A percentile compares a stretch with the other conserved stretches of the same genome.
Evolutionary conservation across 1,140 invertebrate species (phyloP).

Genomic region (Camponotus floridanus): DNA sequence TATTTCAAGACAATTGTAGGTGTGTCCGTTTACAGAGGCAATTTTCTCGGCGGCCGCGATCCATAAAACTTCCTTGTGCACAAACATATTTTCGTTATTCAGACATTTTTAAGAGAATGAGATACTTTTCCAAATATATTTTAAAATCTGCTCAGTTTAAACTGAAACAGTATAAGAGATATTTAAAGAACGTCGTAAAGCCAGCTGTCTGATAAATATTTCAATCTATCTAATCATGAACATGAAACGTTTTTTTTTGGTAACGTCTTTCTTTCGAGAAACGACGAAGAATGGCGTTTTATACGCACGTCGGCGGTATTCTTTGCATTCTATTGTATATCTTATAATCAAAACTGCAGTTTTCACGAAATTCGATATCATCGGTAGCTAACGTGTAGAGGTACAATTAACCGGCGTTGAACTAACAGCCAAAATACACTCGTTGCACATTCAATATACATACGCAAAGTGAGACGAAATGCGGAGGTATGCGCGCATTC

Average conservation of each 20-base stretch:
- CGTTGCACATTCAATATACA: not conserved
- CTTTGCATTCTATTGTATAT: not conserved
- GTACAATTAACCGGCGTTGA: conserved; percentile 22
- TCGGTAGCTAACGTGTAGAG: conserved; percentile 18
- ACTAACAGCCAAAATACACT: conserved; percentile 22
- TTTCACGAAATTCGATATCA: conserved; percentile 14
- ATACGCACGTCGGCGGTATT: conserved; percentile 1
- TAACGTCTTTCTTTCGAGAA: not conserved
- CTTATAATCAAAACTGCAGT: conserved; percentile 44
- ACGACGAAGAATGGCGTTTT: not conserved
- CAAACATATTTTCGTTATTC: not conserved
- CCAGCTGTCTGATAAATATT: not conserved
- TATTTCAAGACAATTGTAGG: not conserved
- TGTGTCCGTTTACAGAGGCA: not conserved
- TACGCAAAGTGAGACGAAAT: not conserved
- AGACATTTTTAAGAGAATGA: not conserved
- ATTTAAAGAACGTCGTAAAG: conserved; percentile 2
- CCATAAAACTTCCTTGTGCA: not conserved
- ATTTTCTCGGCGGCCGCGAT: not conserved
- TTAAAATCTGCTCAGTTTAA: not conserved
- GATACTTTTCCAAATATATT: not conserved
- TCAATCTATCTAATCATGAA: not conserved
- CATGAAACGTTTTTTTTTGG: not conserved
- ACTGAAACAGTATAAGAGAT: not conserved
- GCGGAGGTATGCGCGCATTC: not conserved